Conservation (phyloP, 92 coral and sea anemone genomes). For the Parazoanthus swiftii region DNA sequence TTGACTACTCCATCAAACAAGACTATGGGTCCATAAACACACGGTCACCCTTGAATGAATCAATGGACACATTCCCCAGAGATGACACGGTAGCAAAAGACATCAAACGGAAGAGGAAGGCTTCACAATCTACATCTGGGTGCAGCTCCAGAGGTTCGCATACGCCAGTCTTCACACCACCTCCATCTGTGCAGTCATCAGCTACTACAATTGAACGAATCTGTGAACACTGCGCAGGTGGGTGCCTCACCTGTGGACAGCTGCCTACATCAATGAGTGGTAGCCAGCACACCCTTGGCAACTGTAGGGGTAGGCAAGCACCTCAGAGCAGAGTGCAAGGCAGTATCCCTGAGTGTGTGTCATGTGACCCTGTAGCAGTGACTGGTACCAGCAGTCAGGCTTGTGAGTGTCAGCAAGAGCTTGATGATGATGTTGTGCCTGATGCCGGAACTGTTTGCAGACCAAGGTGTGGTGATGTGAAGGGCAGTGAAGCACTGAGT, state of each 20-base stretch:
- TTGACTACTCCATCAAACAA: neutral
- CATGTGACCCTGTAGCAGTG: neutral
- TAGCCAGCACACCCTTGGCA: neutral
- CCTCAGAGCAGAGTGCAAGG: neutral
- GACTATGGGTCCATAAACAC: constrained; percentile 9
- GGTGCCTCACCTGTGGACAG: neutral
- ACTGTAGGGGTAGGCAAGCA: neutral
- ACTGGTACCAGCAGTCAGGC: neutral
- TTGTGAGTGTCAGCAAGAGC: neutral
- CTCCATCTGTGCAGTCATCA: neutral
- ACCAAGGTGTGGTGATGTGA: neutral
- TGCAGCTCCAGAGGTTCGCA: constrained; percentile 31
- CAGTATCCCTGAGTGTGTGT: neutral
- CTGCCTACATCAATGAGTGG: neutral
- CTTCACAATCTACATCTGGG: constrained; percentile 24
- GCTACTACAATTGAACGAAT: neutral
- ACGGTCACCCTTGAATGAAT: neutral
- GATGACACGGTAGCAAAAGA: constrained; percentile 10
- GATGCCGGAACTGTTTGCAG: neutral
- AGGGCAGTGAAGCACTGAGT: neutral
- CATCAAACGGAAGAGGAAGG: neutral
- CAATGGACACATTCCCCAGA: neutral
- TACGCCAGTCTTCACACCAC: neutral
- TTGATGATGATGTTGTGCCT: constrained; percentile 18
- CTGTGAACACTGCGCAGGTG: neutral